Conservation (phyloP, 1,140 invertebrate genomes). For the Vanessa atalanta region DNA sequence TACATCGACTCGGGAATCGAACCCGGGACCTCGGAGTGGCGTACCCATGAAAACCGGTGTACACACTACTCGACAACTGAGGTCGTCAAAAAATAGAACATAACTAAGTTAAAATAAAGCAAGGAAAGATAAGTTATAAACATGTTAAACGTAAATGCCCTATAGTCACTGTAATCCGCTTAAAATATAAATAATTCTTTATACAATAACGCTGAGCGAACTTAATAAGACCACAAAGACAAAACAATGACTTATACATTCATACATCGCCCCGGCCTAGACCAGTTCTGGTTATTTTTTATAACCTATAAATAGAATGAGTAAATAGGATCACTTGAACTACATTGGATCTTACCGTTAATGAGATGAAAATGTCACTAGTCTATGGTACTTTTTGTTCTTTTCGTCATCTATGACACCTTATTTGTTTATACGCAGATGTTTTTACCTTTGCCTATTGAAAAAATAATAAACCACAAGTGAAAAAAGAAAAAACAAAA, state of each 20-base stretch:
- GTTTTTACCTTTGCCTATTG: not conserved
- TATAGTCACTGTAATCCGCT: not conserved
- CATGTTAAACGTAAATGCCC: too few species aligned
- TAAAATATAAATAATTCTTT: not conserved
- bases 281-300: slow-evolving; percentile 34
- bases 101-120: too few species aligned
- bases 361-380: slow-evolving; percentile 5
- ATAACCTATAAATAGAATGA: slow-evolving; percentile 20
- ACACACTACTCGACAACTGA: too few species aligned
- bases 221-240: not conserved
- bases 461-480: too few species aligned
- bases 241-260: slow-evolving; percentile 5
- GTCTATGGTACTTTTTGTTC: not conserved
- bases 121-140: too few species aligned
- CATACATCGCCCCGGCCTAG: slow-evolving; percentile 19
- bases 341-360: not conserved
- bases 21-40: too few species aligned
- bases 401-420: too few species aligned
- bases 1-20: too few species aligned
- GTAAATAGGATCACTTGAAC: not conserved
- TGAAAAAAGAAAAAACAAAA: too few species aligned
- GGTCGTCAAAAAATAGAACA: too few species aligned
- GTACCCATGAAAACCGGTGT: too few species aligned
- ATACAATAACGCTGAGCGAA: not conserved
- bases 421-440: not conserved